Evolutionary conservation across 2,113 vertebrate genomes (phyloP).

Genomic region (Cavia porcellus): DNA sequence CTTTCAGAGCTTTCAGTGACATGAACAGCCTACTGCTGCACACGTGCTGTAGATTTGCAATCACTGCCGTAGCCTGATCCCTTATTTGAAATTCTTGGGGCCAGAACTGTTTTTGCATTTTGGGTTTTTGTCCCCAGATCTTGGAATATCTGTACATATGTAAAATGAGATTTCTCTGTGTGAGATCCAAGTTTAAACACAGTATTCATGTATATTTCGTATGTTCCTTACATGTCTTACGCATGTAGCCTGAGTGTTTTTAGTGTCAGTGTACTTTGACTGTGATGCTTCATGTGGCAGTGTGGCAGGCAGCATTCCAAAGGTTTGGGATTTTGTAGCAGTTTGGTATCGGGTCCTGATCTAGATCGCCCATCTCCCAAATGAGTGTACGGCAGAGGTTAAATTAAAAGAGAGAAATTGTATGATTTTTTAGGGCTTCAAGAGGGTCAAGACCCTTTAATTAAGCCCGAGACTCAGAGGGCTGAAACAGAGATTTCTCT

Average conservation of each 20-base stretch:
- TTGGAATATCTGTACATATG: neutral
- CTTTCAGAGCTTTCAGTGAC: neutral
- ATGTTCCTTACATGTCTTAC: neutral
- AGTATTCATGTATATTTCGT: neutral
- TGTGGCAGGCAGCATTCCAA: no score
- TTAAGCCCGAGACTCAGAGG: no score
- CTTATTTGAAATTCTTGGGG: neutral
- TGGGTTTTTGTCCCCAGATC: neutral
- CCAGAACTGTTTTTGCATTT: neutral
- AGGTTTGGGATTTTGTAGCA: neutral
- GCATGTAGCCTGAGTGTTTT: neutral
- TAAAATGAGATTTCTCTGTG: neutral
- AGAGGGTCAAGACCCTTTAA: no score
- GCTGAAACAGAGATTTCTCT: no score
- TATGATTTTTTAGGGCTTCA: no score
- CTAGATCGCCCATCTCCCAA: no score
- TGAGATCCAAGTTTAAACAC: neutral
- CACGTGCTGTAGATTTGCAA: no score
- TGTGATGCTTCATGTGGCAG: neutral
- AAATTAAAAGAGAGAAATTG: no score
- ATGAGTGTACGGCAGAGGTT: no score
- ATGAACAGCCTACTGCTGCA: accelerated
- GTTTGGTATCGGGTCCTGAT: no score
- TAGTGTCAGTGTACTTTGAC: neutral
- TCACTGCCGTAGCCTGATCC: neutral